Percentiles rank a stretch among this genome's conserved stretches.
Evolutionary conservation across 2,888 invertebrate genomes (phyloP).

Genomic region (Napeogenes inachia): DNA sequence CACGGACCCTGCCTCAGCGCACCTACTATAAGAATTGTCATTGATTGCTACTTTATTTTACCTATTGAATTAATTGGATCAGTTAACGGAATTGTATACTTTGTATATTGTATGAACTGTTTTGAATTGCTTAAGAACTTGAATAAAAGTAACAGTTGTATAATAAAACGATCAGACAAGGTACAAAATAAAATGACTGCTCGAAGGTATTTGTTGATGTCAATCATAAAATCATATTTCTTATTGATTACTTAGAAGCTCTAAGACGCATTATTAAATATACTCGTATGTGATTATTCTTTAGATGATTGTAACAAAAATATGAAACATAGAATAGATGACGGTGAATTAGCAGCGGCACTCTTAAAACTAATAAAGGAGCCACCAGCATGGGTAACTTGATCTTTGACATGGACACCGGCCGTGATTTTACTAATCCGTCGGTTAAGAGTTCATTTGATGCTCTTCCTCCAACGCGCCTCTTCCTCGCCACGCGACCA

Average conservation of each 20-base stretch:
- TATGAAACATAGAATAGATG: neutral
- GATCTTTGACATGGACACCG: constrained; percentile 24
- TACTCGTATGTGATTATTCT: neutral
- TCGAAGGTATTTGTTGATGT: no score
- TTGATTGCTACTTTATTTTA: constrained; percentile 24
- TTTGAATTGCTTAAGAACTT: neutral
- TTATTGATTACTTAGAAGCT: no score
- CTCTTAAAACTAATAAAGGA: constrained; percentile 7
- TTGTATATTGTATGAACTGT: neutral
- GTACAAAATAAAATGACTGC: neutral
- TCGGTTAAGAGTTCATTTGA: constrained; percentile 59
- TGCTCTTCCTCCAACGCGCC: constrained; percentile 46
- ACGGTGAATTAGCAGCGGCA: neutral
- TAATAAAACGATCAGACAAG: neutral
- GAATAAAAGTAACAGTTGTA: neutral
- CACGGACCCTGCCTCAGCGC: constrained; percentile 37
- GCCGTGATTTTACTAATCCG: constrained; percentile 56
- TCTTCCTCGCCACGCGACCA: constrained; percentile 31
- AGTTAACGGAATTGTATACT: neutral
- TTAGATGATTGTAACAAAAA: neutral
- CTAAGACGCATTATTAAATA: no score
- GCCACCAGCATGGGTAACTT: constrained; percentile 8
- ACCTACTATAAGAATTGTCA: constrained; percentile 24
- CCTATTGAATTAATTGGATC: constrained; percentile 22
- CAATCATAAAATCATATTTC: no score